Evolutionary conservation across 2,888 invertebrate species (phyloP).

Genomic region (Sphaerolaimus hirsutus): DNA sequence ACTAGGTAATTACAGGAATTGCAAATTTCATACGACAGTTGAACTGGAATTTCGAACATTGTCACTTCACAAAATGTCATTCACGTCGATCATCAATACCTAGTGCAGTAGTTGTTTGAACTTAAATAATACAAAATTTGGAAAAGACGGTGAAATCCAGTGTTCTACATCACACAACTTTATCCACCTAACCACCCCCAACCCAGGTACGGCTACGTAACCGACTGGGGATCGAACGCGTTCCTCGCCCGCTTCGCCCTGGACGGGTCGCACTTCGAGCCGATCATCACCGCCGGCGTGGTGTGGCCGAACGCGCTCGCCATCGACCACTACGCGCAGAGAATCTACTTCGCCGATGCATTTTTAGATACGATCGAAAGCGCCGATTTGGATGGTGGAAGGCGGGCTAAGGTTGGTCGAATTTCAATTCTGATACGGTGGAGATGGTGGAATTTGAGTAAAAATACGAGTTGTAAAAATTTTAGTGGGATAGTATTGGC

Average conservation of each 20-base stretch:
- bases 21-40: too few relatives aligned
- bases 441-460: too few relatives aligned
- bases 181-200: constrained; percentile 5
- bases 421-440: too few relatives aligned
- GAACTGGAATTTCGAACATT: too few relatives aligned
- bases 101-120: too few relatives aligned
- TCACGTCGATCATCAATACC: too few relatives aligned
- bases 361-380: constrained; percentile 71
- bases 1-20: too few relatives aligned
- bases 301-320: constrained; percentile 94
- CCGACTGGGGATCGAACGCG: constrained; percentile 63
- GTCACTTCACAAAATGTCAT: too few relatives aligned
- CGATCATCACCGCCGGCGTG: constrained; percentile 48
- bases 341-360: constrained; percentile 92
- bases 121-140: not conserved
- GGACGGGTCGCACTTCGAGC: constrained; percentile 72
- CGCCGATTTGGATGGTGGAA: constrained; percentile 14
- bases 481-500: too few relatives aligned
- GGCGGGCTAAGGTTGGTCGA: too few relatives aligned
- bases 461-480: too few relatives aligned
- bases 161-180: not conserved
- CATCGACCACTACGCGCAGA: constrained; percentile 60
- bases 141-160: not conserved
- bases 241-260: constrained; percentile 85
- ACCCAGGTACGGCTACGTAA: constrained; percentile 46